phyloP scores from a whole-genome alignment of 2,113 vertebrate species.

The Paradisaea rubra region DNA sequence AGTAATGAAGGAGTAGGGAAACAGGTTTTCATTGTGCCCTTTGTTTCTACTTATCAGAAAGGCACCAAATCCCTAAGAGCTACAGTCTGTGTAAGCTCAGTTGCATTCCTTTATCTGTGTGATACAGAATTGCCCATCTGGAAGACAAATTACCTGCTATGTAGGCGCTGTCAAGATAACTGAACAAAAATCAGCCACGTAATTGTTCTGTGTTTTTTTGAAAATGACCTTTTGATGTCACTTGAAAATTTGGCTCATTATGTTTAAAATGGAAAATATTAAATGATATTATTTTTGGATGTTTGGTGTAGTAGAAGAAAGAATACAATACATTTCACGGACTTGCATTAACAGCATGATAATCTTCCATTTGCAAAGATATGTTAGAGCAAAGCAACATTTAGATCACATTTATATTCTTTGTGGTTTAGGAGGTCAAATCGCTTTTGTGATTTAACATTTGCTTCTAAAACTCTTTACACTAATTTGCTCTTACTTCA shows the following conservation, averaged over 20 bases:
- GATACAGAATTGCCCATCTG: not conserved
- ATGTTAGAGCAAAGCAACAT: not conserved
- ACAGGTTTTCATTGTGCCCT: not conserved
- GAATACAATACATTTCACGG: not conserved
- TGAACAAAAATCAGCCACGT: not conserved
- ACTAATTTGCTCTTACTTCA: not conserved
- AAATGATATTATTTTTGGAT: not conserved
- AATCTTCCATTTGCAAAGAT: conserved; percentile 19
- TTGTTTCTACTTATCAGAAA: not conserved
- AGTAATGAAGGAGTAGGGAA: not conserved
- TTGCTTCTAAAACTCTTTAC: not conserved
- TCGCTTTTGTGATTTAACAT: not conserved
- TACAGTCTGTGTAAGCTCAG: not conserved
- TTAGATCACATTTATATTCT: not conserved
- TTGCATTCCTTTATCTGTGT: not conserved
- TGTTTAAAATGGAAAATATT: not conserved
- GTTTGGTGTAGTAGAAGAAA: not conserved
- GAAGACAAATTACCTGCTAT: not conserved
- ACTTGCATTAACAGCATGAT: not conserved
- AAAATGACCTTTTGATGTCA: not conserved
- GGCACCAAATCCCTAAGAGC: not conserved
- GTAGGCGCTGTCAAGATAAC: not conserved
- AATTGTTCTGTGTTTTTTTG: not conserved
- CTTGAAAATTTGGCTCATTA: not conserved
- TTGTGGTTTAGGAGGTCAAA: not conserved